Evolutionary conservation across 2,888 invertebrate species (phyloP).

Genomic region (Acrobasis suavella): DNA sequence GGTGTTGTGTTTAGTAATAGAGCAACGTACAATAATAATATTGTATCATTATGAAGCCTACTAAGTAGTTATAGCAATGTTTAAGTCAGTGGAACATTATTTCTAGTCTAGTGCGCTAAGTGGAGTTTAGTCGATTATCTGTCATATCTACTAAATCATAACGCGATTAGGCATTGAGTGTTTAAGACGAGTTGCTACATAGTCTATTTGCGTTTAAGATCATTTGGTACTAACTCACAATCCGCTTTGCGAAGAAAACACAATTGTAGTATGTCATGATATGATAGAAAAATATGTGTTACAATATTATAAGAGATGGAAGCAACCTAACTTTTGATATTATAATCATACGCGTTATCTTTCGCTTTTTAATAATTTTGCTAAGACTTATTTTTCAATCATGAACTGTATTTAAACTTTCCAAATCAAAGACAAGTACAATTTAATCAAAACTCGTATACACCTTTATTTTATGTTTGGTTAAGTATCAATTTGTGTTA

Average conservation of each 20-base stretch:
- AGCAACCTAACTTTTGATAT: background rate
- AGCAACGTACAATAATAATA: background rate
- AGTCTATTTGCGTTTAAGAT: too few relatives aligned
- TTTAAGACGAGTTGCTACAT: too few relatives aligned
- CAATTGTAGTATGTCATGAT: background rate
- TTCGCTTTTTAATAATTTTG: too few relatives aligned
- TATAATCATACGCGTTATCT: too few relatives aligned
- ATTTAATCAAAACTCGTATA: conserved; percentile 8
- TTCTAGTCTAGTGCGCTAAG: conserved; percentile 19
- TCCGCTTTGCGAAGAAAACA: background rate
- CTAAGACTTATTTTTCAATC: too few relatives aligned
- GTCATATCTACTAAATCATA: background rate
- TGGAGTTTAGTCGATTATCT: background rate
- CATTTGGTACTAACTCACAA: too few relatives aligned
- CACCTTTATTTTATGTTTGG: conserved; percentile 6
- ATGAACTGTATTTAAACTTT: background rate
- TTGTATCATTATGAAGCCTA: background rate
- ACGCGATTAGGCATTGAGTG: too few relatives aligned
- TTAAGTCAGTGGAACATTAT: conserved; percentile 5
- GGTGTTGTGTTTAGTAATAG: background rate
- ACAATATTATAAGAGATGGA: background rate
- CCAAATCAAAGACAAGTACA: background rate
- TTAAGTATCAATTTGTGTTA: conserved; percentile 21
- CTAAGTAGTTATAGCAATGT: background rate
- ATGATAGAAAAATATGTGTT: background rate